Evolutionary conservation across 2,888 invertebrate genomes (phyloP), one percentile per base, ranked within the genome.

Genomic region (Sicus ferrugineus): DNA sequence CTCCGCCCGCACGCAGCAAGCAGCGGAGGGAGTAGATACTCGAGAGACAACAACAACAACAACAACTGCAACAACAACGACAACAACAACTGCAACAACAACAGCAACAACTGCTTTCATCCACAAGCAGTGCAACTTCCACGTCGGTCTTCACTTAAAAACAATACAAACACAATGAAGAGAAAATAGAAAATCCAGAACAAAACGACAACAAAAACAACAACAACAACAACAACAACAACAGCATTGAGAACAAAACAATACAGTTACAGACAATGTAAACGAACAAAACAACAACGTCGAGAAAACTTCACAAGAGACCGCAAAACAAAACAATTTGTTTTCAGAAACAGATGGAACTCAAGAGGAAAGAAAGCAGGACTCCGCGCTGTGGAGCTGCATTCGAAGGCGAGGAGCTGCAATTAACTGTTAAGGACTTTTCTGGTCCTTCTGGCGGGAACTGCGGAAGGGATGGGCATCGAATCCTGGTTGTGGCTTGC

Each of bases 1-100:
- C 14, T 42, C 42, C n/a, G 14, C 11, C 14, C 11, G 42, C 14
- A 42, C 14, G 16, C 1, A 42, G n/a, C 42, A 42, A 42, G 16
- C n/a, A n/a, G n/a, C n/a, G n/a, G n/a, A n/a, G n/a, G n/a, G n/a
- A n/a, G n/a, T n/a, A n/a, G n/a, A n/a, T n/a, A n/a, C n/a, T n/a
- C n/a, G n/a, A 42, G n/a, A 42, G 42, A 42, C 42, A 42, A 42
- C 42, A 42, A n/a, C 42, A 42, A 42, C 42, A 42, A 42, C 42
- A 42, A 42, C 42, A 42, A 42, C 42, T n/a, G n/a, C 38, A 38
- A 11, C 7, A 11, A 38, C 4, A 42, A 42, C 14, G 11, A 42
- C 9, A 42, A 42, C 4, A 42, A n/a, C 14, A n/a, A n/a, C 16
- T 42, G 42, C 42, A n/a, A n/a, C n/a, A n/a, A n/a, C n/a, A n/a